Evolutionary conservation across 2,113 vertebrate genomes (phyloP), one percentile per base, ranked within the genome.

Genomic region (Actenoides hombroni): DNA sequence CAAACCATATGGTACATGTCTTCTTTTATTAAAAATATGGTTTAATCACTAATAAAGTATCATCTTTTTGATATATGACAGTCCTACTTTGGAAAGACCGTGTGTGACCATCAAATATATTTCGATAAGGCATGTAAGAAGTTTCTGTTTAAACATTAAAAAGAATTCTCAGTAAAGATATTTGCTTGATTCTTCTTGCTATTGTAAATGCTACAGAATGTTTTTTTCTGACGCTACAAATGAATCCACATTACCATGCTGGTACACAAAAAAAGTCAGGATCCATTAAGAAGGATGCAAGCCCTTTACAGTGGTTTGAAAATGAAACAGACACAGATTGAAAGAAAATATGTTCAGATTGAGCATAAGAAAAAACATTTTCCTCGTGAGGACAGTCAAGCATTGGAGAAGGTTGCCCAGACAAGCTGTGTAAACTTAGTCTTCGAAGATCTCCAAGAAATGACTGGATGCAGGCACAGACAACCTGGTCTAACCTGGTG

Each of bases 231-330:
- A 48, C n/a, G 6, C 24, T 31, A n/a, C 6, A 76, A 9, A 19
- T 0, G 0, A 60, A 65, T 5, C 9, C 44, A 23, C 6, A 25
- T 60, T 76, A 39, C 3, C 4, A 4, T n/a, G 7, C 10, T 42
- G 28, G 13, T 51, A 60, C 16, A 68, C 35, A 51, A 76, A 79
- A 68, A 13, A 53, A 7, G 5, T 40, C 68, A 67, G 8, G 14
- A 51, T 29, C 15, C 25, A 46, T 54, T 54, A 37, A 59, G 42
- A 6, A 75, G 9, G 13, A 57, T 6, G 4, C 2, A 59, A 61
- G 15, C 2, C 23, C 11, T 39, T 24, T 16, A 61, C 23, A 69
- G 3, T 2, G 5, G 23, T 4, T 1, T 6, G 12, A 60, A 85
- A 69, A 77, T 6, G 5, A 29, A 78, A 56, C 1, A 37, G 21